Conservation (phyloP, 1,140 invertebrate genomes). For the Dolichoris vasculosae region DNA sequence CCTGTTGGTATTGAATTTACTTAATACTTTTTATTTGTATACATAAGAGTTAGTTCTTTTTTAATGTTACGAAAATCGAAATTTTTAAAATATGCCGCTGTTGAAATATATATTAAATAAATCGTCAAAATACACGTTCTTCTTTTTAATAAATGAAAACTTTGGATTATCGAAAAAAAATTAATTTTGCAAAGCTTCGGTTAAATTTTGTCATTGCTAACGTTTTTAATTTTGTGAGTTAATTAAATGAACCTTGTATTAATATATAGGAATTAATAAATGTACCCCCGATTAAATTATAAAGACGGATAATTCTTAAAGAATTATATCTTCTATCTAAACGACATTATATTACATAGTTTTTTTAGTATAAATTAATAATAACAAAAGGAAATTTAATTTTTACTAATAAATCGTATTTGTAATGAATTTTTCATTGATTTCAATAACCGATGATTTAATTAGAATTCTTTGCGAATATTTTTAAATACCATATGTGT, state of each 20-base stretch:
- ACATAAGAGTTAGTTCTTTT: not conserved
- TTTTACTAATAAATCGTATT: too few relatives aligned
- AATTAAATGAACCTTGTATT: not conserved
- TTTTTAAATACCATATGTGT: too few relatives aligned
- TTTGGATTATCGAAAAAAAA: not conserved
- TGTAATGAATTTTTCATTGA: too few relatives aligned
- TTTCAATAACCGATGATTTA: too few relatives aligned
- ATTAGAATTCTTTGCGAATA: too few relatives aligned
- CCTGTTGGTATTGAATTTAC: not conserved
- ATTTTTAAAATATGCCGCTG: not conserved
- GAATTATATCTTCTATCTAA: not conserved
- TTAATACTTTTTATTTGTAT: not conserved
- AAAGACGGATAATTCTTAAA: not conserved
- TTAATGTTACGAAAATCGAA: not conserved
- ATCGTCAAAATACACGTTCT: not conserved
- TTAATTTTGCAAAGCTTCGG: not conserved
- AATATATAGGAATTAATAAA: constrained; percentile 15
- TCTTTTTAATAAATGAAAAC: not conserved
- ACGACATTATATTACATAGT: too few relatives aligned
- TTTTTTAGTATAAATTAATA: too few relatives aligned
- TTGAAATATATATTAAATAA: not conserved
- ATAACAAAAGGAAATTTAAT: too few relatives aligned
- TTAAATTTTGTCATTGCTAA: not conserved
- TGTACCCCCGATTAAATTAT: not conserved
- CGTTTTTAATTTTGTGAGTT: constrained; percentile 8